Base-by-base conservation (phyloP, 1,140 invertebrate genomes). In the Monomorium pharaonis region DNA sequence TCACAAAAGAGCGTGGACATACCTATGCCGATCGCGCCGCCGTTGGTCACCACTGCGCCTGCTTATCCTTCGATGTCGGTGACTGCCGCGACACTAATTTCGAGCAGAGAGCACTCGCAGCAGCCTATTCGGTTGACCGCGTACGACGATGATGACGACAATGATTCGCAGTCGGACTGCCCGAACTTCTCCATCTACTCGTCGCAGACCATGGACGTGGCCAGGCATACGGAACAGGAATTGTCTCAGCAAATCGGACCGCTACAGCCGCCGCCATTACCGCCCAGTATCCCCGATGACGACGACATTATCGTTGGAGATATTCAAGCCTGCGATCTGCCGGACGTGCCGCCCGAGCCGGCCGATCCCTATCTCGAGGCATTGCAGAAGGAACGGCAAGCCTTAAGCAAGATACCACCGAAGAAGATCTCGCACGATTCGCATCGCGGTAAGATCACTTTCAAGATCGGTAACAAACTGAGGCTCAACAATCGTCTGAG, bases 121-220 rank as follows among this genome's bases (percentile, higher is more conserved):
- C 42, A 93, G 90, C 12, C 86, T 76, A 91, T 92, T 74, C 91
- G 92, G 24, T 80, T 94, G 18, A 87, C 93, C 0, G 92, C 92
- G 0, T 95, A 95, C 21, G 94, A 95, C 3, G 93, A 94, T 12
- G 93, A 95, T 4, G 94, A 92, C 10, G 96, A 96, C 51, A 96
- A 96, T 2, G 96, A 96, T 60, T 96, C 96, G 2, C 96, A 97
- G 88, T 96, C 97, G 0, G 97, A 97, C 84, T 98, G 97, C 95
- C 97, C 97, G 5, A 98, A 98, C 92, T 98, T 98, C 92, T 97
- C 97, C 5, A 97, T 98, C 76, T 98, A 98, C 93, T 98, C 97
- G 0, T 96, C 97, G 4, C 96, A 97, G 87, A 98, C 97, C 33
- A 97, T 98, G 92, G 96, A 97, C 76, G 96, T 98, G 47, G 97